A percentile compares a stretch with the other conserved stretches of the same genome.
Conservation (phyloP, 2,113 vertebrate genomes). For the Peromyscus maniculatus region DNA sequence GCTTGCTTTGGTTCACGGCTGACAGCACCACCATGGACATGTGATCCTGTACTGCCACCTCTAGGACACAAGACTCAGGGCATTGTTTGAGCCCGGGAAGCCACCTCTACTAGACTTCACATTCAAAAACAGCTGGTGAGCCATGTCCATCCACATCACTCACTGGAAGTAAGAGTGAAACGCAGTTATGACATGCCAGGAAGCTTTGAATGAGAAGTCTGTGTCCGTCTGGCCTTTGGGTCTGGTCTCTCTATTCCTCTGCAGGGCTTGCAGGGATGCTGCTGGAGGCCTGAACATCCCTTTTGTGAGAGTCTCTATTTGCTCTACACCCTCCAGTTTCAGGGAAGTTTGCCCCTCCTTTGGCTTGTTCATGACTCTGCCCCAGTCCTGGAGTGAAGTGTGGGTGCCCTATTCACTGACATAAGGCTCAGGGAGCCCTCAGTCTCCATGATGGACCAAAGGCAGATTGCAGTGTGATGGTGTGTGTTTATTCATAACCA, state of each 20-base stretch:
- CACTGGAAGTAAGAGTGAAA: not conserved
- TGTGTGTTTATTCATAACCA: not conserved
- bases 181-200: not conserved
- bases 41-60: too few species aligned
- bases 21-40: not conserved
- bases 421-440: not conserved
- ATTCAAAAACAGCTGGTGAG: not conserved
- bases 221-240: not conserved
- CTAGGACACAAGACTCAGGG: not conserved
- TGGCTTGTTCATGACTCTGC: not conserved
- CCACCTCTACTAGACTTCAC: not conserved
- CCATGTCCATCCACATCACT: not conserved
- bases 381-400: not conserved
- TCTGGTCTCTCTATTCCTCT: not conserved
- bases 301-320: not conserved
- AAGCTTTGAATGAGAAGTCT: not conserved
- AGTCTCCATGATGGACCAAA: not conserved
- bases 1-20: not conserved
- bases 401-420: not conserved
- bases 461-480: not conserved
- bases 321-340: not conserved
- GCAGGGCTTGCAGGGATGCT: not conserved
- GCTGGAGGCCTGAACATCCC: not conserved
- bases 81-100: not conserved
- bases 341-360: not conserved